A percentile compares a stretch with the other conserved stretches of the same genome.
Evolutionary conservation across 2,888 invertebrate species (phyloP).

Genomic region (Camponotus fellah): DNA sequence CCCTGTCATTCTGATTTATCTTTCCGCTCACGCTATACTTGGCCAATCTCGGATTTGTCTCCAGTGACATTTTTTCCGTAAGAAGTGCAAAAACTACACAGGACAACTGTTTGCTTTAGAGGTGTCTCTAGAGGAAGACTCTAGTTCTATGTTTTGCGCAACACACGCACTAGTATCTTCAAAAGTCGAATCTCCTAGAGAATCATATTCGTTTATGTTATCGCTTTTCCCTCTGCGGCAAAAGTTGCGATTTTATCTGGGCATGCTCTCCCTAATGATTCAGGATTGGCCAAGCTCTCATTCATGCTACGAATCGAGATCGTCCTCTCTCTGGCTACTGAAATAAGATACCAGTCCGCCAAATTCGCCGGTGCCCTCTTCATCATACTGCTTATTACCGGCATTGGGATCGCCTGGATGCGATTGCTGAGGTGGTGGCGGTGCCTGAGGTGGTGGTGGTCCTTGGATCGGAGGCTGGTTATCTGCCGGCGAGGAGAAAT

Average conservation of each 20-base stretch:
- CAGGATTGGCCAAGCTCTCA: slow-evolving; percentile 83
- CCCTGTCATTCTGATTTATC: slow-evolving; percentile 53
- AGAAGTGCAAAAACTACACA: slow-evolving; percentile 60
- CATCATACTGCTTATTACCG: slow-evolving; percentile 79
- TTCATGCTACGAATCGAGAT: slow-evolving; percentile 92
- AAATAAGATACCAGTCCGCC: slow-evolving; percentile 97
- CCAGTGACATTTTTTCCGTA: slow-evolving; percentile 49
- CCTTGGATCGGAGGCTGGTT: slow-evolving; percentile 74
- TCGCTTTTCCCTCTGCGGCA: slow-evolving; percentile 68
- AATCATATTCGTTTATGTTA: slow-evolving; percentile 7
- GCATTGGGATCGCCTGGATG: slow-evolving; percentile 69
- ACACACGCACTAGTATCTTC: background rate
- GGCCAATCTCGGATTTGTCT: slow-evolving; percentile 73
- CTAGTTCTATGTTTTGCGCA: slow-evolving; percentile 61
- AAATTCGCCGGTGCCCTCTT: slow-evolving; percentile 91
- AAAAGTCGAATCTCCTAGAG: background rate
- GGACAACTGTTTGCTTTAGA: slow-evolving; percentile 75
- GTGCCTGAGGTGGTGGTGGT: slow-evolving; percentile 69
- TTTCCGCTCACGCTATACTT: slow-evolving; percentile 61
- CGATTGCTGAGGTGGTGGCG: slow-evolving; percentile 65
- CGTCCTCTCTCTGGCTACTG: slow-evolving; percentile 95
- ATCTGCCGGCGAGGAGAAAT: slow-evolving; percentile 73
- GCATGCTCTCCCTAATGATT: slow-evolving; percentile 63
- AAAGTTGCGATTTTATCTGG: slow-evolving; percentile 69
- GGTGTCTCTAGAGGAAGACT: slow-evolving; percentile 74